These are phyloP conservation scores for Salpingus planirostris DNA, from an alignment of 2,888 invertebrate genomes.

Conservation along the genomic window DNA sequence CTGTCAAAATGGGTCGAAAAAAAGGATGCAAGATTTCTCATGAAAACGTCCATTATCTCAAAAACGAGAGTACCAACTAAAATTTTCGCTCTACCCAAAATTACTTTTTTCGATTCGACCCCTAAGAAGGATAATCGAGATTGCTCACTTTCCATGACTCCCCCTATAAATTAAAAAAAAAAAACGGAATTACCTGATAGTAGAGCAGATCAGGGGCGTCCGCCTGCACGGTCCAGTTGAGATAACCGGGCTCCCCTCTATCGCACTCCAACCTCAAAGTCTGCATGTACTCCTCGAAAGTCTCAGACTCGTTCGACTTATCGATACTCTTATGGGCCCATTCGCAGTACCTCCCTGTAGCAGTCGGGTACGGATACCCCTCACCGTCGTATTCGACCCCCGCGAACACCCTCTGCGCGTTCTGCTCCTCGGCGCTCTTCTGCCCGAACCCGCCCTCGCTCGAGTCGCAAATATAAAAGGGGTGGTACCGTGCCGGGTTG, in stretches of 20 bases:
- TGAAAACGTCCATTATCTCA: too few species aligned
- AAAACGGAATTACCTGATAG: constrained; percentile 80
- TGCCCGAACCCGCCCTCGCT: constrained; percentile 80
- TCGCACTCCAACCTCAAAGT: constrained; percentile 69
- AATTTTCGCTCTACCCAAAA: too few species aligned
- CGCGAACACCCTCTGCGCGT: constrained; percentile 59
- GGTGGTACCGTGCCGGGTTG: constrained; percentile 80
- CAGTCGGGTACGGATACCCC: constrained; percentile 72
- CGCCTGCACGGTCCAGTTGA: constrained; percentile 78
- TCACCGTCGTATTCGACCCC: constrained; percentile 69
- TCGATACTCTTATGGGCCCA: constrained; percentile 76
- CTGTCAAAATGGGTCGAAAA: too few species aligned
- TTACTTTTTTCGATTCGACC: too few species aligned
- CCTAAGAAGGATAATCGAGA: too few species aligned
- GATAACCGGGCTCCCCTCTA: constrained; percentile 59
- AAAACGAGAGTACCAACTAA: too few species aligned
- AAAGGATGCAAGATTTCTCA: too few species aligned
- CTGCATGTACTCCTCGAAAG: constrained; percentile 68
- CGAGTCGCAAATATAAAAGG: constrained; percentile 84
- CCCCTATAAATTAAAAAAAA: too few species aligned
- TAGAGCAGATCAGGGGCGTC: constrained; percentile 79
- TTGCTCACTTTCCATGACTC: too few species aligned
- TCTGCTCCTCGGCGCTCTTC: constrained; percentile 59
- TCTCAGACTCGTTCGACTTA: constrained; percentile 58
- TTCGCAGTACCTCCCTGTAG: constrained; percentile 79